phyloP scores from a whole-genome alignment of 30 jellyfish, hydroid and myxozoan species.

The Euphysa ruthae region DNA sequence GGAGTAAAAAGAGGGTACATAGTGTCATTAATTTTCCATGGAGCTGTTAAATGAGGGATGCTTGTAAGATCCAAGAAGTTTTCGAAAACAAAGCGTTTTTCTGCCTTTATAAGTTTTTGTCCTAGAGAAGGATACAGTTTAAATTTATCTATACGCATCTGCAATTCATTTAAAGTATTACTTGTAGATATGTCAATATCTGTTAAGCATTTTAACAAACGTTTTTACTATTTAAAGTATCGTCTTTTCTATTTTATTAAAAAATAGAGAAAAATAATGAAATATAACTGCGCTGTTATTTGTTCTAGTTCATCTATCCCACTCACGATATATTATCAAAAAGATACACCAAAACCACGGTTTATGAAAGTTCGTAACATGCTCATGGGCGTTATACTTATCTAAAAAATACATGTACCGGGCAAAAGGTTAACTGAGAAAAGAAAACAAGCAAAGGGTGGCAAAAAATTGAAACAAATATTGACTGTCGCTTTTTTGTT shows the following conservation, averaged over 20 bases:
- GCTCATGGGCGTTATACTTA: too few species aligned
- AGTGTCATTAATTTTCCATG: neutral
- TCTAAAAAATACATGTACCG: too few species aligned
- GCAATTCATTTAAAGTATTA: neutral
- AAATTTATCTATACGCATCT: neutral
- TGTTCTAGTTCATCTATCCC: neutral
- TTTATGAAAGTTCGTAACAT: too few species aligned
- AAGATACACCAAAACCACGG: neutral
- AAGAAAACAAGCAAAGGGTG: too few species aligned
- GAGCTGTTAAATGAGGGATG: neutral
- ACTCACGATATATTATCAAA: neutral
- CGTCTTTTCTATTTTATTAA: too few species aligned
- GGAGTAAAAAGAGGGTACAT: neutral
- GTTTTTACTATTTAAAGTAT: too few species aligned
- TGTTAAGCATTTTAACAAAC: neutral
- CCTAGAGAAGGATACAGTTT: constrained; percentile 5
- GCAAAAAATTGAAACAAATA: too few species aligned
- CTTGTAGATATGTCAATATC: constrained; percentile 2
- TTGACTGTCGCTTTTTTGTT: too few species aligned
- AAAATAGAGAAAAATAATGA: neutral
- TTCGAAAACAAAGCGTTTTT: neutral
- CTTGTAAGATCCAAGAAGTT: neutral
- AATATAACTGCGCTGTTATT: neutral
- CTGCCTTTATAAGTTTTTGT: constrained; percentile 2
- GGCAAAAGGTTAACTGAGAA: too few species aligned